Percentiles rank a stretch among this genome's conserved stretches.
phyloP scores from a whole-genome alignment of 2,113 vertebrate genomes.

The Oreocharis arfaki region DNA sequence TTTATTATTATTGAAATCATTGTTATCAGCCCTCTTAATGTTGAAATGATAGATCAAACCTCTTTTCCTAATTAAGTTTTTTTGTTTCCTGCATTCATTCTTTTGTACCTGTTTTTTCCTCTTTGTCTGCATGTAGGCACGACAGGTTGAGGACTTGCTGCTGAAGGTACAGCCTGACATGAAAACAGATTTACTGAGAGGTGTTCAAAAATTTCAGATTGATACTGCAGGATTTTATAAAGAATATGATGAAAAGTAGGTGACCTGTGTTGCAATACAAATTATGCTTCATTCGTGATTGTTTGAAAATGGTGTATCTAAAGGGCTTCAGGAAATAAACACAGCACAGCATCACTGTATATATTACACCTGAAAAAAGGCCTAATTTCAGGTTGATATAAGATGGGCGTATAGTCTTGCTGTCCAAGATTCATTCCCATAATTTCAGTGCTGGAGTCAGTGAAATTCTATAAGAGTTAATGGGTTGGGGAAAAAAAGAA shows the following conservation, averaged over 20 bases:
- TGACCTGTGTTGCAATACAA: neutral
- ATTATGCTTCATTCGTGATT: neutral
- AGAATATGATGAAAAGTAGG: slow-evolving; percentile 75
- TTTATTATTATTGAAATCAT: neutral
- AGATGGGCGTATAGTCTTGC: neutral
- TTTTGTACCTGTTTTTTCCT: neutral
- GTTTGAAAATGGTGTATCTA: neutral
- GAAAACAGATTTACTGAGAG: slow-evolving; percentile 76
- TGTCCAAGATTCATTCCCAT: neutral
- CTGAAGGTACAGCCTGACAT: slow-evolving; percentile 74
- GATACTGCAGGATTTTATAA: slow-evolving; percentile 66
- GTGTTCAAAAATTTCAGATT: slow-evolving; percentile 70
- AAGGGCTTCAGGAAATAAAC: neutral
- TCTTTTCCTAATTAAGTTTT: neutral
- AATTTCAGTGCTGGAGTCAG: neutral
- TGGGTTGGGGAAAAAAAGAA: neutral
- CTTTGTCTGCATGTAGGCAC: slow-evolving; percentile 63
- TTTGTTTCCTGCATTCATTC: neutral
- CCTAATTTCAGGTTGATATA: neutral
- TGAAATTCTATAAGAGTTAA: neutral
- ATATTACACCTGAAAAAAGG: neutral
- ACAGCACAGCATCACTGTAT: neutral
- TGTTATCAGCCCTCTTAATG: neutral
- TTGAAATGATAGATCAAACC: neutral
- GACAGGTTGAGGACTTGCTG: slow-evolving; percentile 74